A percentile compares a stretch with the other conserved stretches of the same genome.
Conservation (phyloP, 2,888 invertebrate species). For the Mesorhabditis sp. region DNA sequence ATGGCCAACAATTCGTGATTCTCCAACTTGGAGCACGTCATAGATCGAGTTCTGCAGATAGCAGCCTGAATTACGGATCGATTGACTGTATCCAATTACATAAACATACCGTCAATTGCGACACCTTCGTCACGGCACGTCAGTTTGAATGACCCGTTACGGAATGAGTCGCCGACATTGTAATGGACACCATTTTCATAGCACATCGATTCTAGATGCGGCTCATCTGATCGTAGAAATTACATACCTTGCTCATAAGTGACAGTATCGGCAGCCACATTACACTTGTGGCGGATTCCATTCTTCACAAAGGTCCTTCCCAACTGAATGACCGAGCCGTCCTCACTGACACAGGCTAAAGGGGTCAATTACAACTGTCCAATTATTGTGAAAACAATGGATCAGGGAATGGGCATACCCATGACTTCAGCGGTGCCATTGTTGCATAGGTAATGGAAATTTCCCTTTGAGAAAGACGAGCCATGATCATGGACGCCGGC, state of each 20-base stretch:
- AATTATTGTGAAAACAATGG: conserved; percentile 6
- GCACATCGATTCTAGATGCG: conserved; percentile 47
- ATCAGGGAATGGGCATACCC: conserved; percentile 29
- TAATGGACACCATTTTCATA: conserved; percentile 55
- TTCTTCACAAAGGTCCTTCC: conserved; percentile 45
- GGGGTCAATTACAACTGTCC: not conserved
- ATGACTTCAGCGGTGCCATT: conserved; percentile 57
- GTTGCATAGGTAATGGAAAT: conserved; percentile 54
- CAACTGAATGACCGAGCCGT: conserved; percentile 53
- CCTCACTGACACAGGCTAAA: conserved; percentile 53
- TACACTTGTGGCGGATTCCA: conserved; percentile 51
- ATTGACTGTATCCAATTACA: not conserved
- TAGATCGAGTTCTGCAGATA: conserved; percentile 45
- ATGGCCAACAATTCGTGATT: conserved; percentile 45
- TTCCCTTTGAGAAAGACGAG: conserved; percentile 53
- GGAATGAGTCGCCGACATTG: conserved; percentile 52
- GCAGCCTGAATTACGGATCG: conserved; percentile 38
- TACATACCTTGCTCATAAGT: conserved; percentile 52
- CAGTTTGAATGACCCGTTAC: conserved; percentile 54
- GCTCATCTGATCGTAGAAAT: not conserved
- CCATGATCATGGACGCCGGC: conserved; percentile 54
- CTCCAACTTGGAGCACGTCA: conserved; percentile 41
- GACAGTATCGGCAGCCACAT: conserved; percentile 47
- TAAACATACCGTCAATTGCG: conserved; percentile 3
- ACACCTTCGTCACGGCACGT: conserved; percentile 45